Conservation (phyloP, 1,140 invertebrate genomes). For the Magallana gigas region DNA sequence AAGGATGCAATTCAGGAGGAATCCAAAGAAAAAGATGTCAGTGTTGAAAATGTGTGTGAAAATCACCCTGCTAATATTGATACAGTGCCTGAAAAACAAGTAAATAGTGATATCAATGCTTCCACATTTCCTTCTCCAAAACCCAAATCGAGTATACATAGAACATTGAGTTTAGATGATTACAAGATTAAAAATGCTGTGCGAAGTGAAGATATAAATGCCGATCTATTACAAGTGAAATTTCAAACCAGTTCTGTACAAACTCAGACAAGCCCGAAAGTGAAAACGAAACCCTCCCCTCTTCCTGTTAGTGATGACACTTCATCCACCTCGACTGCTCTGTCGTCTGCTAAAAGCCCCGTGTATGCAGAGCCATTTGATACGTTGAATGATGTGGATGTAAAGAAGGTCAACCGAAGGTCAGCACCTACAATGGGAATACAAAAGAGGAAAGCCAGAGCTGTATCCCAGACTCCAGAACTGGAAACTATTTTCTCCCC, state of each 20-base stretch:
- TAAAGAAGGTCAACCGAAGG: slow-evolving; percentile 50
- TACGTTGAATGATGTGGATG: slow-evolving; percentile 81
- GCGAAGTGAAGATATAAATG: slow-evolving; percentile 52
- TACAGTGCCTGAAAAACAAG: slow-evolving; percentile 49
- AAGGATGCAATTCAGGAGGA: neutral
- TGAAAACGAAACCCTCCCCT: slow-evolving; percentile 64
- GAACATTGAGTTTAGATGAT: slow-evolving; percentile 53
- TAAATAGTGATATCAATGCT: slow-evolving; percentile 50
- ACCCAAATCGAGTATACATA: slow-evolving; percentile 23
- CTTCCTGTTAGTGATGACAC: slow-evolving; percentile 55
- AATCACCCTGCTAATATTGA: neutral
- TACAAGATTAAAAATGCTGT: slow-evolving; percentile 55
- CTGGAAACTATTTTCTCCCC: slow-evolving; percentile 68
- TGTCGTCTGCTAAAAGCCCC: slow-evolving; percentile 83
- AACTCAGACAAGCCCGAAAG: slow-evolving; percentile 61
- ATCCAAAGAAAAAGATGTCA: neutral
- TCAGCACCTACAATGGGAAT: slow-evolving; percentile 61
- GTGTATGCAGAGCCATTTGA: slow-evolving; percentile 96
- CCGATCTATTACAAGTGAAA: slow-evolving; percentile 49
- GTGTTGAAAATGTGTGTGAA: neutral
- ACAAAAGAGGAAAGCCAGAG: slow-evolving; percentile 47
- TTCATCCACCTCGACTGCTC: slow-evolving; percentile 65
- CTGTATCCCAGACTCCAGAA: slow-evolving; percentile 48
- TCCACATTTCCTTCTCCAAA: slow-evolving; percentile 8
- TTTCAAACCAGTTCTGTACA: slow-evolving; percentile 52